These are phyloP conservation scores for Lepidocyrtoides sp. DNA, from an alignment of 2,888 invertebrate species.

Conservation along the genomic window DNA sequence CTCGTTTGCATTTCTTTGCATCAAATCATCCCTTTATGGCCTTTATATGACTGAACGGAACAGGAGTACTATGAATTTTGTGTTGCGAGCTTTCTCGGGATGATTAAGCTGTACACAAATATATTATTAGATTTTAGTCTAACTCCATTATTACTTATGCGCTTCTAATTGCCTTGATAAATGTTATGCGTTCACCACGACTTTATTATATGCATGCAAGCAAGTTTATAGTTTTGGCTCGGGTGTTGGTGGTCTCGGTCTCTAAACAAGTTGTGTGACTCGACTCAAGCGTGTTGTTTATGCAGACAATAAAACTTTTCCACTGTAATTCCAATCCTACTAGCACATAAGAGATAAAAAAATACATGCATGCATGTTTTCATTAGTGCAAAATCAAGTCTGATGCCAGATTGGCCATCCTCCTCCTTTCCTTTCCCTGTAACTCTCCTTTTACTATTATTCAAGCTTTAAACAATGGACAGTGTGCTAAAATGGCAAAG, in stretches of 20 bases:
- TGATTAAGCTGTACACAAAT: constrained; percentile 54
- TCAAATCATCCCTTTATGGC: constrained; percentile 48
- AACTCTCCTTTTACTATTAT: background rate
- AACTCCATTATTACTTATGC: constrained; percentile 39
- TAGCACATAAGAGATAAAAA: background rate
- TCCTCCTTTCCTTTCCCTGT: background rate
- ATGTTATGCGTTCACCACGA: background rate
- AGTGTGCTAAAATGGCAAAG: too few species aligned
- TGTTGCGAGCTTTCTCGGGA: background rate
- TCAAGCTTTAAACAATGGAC: background rate
- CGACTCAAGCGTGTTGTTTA: background rate
- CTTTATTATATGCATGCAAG: background rate
- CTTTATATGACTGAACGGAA: constrained; percentile 13
- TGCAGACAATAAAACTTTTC: constrained; percentile 31
- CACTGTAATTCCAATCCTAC: background rate
- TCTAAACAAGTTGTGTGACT: constrained; percentile 10
- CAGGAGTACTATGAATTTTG: constrained; percentile 4
- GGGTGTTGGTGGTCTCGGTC: background rate
- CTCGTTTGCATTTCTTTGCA: constrained; percentile 59
- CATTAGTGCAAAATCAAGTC: background rate
- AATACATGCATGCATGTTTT: constrained; percentile 3
- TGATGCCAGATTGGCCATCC: background rate
- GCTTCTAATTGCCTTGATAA: constrained; percentile 54
- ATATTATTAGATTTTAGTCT: background rate
- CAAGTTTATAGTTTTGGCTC: background rate